phyloP scores from a whole-genome alignment of 2,888 invertebrate genomes.

The Eilema depressum region DNA sequence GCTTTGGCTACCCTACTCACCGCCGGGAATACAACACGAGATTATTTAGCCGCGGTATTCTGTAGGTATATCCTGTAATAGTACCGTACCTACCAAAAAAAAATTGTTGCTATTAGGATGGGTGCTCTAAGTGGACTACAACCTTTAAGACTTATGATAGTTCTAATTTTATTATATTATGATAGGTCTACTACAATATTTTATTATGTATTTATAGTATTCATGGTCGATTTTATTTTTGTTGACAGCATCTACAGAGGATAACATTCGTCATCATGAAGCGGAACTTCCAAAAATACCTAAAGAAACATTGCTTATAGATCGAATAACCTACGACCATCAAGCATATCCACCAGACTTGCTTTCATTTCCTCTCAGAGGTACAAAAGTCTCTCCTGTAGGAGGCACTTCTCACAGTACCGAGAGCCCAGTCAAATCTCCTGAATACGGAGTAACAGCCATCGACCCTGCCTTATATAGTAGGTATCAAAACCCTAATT shows the following conservation, averaged over 20 bases:
- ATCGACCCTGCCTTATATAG: constrained; percentile 69
- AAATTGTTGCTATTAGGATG: too few species aligned
- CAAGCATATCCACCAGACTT: constrained; percentile 93
- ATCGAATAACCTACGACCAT: constrained; percentile 79
- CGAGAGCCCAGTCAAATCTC: constrained; percentile 77
- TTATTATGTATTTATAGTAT: background rate
- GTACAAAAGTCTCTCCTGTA: constrained; percentile 85
- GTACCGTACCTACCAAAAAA: too few species aligned
- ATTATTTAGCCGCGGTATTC: too few species aligned
- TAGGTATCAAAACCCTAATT: constrained; percentile 89
- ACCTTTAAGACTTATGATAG: too few species aligned
- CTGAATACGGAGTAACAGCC: constrained; percentile 69
- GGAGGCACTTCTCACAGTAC: constrained; percentile 59
- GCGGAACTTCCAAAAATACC: constrained; percentile 85
- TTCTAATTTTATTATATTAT: background rate
- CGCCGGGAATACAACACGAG: too few species aligned
- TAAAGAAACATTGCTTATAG: constrained; percentile 80
- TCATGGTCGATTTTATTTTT: constrained; percentile 34
- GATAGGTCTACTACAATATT: background rate
- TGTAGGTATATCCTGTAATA: too few species aligned
- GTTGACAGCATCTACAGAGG: constrained; percentile 86
- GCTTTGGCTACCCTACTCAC: too few species aligned
- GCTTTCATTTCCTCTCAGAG: constrained; percentile 90
- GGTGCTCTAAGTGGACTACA: too few species aligned
- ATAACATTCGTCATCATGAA: constrained; percentile 88